phyloP scores from a whole-genome alignment of 2,113 vertebrate genomes.

The Ptilorrhoa leucosticta region DNA sequence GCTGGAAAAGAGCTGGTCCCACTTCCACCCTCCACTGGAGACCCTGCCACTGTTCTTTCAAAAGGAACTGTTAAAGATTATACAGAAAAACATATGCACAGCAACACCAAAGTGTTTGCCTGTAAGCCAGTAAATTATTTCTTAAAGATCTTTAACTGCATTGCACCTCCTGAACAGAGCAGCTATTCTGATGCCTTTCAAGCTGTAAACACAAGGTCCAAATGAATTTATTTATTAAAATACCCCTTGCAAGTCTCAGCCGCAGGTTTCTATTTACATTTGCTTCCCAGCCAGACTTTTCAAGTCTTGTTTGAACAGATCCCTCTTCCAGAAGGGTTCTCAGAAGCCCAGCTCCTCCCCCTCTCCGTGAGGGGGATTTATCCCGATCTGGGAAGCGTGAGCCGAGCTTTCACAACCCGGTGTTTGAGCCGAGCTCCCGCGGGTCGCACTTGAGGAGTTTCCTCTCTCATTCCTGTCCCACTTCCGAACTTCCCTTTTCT shows the following conservation, averaged over 20 bases:
- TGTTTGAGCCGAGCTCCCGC: neutral
- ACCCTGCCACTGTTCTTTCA: neutral
- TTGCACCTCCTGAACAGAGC: fast-evolving
- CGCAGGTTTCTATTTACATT: neutral
- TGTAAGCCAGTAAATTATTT: fast-evolving
- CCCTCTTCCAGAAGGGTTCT: neutral
- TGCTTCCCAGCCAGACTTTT: neutral
- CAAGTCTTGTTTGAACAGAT: neutral
- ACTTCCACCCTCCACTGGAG: fast-evolving
- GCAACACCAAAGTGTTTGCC: fast-evolving
- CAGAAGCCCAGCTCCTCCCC: neutral
- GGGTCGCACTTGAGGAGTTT: neutral
- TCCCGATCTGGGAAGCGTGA: fast-evolving
- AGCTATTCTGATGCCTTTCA: neutral
- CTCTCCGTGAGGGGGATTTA: neutral
- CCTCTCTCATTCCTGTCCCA: neutral
- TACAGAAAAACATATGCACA: fast-evolving
- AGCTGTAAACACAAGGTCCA: neutral
- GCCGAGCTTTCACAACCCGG: neutral
- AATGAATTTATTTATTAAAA: neutral
- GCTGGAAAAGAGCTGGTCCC: neutral
- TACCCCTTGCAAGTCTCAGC: neutral
- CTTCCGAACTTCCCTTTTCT: neutral
- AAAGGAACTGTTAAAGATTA: fast-evolving
- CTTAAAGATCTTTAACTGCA: neutral